phyloP scores from a whole-genome alignment of 2,113 vertebrate genomes.

The Anser cygnoides region DNA sequence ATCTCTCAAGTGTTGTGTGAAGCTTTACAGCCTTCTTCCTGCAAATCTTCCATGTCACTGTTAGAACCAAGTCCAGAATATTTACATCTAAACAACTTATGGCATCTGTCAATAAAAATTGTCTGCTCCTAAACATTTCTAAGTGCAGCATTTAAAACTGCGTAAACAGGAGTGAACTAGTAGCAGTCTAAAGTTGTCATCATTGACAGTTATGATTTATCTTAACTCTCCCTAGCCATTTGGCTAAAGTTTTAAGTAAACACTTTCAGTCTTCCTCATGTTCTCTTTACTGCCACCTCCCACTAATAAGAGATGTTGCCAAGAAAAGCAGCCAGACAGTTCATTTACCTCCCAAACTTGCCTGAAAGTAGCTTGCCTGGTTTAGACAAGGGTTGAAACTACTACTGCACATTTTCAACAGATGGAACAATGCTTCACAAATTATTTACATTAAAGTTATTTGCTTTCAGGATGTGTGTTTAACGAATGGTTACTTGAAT shows the following conservation, averaged over 20 bases:
- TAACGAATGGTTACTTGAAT: constrained; percentile 70
- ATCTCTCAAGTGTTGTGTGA: constrained; percentile 78
- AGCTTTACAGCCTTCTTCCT: constrained; percentile 75
- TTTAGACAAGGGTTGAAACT: constrained; percentile 75
- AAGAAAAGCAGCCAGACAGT: constrained; percentile 80
- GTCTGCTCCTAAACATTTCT: constrained; percentile 59
- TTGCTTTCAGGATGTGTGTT: constrained; percentile 74
- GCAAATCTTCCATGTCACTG: constrained; percentile 66
- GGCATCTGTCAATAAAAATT: constrained; percentile 73
- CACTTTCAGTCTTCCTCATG: constrained; percentile 77
- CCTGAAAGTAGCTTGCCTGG: constrained; percentile 74
- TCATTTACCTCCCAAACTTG: constrained; percentile 79
- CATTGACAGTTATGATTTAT: constrained; percentile 81
- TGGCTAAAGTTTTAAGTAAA: constrained; percentile 82
- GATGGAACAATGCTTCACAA: constrained; percentile 70
- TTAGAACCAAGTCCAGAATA: constrained; percentile 63
- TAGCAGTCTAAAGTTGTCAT: constrained; percentile 81
- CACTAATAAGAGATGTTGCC: constrained; percentile 75
- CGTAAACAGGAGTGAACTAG: constrained; percentile 79
- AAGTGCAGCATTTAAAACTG: constrained; percentile 70
- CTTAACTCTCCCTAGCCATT: constrained; percentile 76
- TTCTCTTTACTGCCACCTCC: constrained; percentile 79
- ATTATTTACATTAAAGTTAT: constrained; percentile 72
- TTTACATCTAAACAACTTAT: constrained; percentile 70
- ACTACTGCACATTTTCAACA: constrained; percentile 77